Evolutionary conservation across 2,888 invertebrate genomes (phyloP).

Genomic region (Eupithecia exiguata): DNA sequence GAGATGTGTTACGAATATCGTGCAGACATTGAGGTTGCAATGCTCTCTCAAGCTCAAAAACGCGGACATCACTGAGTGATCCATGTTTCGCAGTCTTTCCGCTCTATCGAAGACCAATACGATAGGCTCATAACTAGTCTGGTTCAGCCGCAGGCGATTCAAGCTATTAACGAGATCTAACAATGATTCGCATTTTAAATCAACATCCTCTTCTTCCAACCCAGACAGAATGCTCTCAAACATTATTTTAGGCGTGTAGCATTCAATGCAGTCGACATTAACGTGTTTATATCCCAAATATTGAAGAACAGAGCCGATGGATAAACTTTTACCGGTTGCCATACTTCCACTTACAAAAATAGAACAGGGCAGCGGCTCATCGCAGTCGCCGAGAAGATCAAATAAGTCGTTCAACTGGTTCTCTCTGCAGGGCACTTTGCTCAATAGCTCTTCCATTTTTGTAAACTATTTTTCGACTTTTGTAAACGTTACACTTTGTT

Average conservation of each 20-base stretch:
- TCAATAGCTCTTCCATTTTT: constrained; percentile 80
- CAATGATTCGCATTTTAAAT: constrained; percentile 86
- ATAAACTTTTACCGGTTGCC: constrained; percentile 92
- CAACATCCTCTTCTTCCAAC: constrained; percentile 72
- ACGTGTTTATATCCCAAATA: constrained; percentile 84
- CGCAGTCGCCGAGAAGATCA: constrained; percentile 79
- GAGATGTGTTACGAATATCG: constrained; percentile 90
- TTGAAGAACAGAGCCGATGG: constrained; percentile 85
- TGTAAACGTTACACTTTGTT: constrained; percentile 39
- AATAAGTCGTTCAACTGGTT: constrained; percentile 76
- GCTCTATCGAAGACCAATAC: constrained; percentile 91
- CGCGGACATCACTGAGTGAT: constrained; percentile 88
- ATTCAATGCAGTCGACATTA: constrained; percentile 91
- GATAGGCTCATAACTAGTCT: constrained; percentile 71
- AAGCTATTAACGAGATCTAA: constrained; percentile 86
- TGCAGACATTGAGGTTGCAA: constrained; percentile 87
- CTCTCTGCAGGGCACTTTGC: constrained; percentile 79
- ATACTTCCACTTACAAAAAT: constrained; percentile 93
- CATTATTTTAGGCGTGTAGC: constrained; percentile 89
- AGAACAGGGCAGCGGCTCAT: constrained; percentile 86
- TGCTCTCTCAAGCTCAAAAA: constrained; percentile 90
- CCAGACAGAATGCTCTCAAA: constrained; percentile 89
- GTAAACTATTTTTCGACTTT: constrained; percentile 39
- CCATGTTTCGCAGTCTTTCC: constrained; percentile 90
- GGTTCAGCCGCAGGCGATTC: constrained; percentile 58